phyloP scores from a whole-genome alignment of 2,797 vertebrate species.

The Sciaenops ocellatus region DNA sequence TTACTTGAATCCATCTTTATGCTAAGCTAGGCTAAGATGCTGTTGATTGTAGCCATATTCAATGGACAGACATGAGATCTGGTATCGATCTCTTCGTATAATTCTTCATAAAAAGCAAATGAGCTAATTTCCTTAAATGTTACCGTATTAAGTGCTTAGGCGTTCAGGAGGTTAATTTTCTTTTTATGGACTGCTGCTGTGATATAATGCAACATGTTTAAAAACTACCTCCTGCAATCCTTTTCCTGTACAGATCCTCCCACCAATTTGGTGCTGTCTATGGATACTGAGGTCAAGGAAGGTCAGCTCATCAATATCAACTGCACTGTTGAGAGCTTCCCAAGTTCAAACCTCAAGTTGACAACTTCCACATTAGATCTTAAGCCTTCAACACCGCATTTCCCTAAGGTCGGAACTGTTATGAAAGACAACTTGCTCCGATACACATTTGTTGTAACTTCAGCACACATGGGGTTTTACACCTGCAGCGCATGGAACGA shows the following conservation, averaged over 20 bases:
- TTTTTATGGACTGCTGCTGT: not conserved
- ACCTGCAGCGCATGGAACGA: slow-evolving; percentile 42
- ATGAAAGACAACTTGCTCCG: not conserved
- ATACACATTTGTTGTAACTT: slow-evolving; percentile 13
- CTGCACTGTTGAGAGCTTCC: slow-evolving; percentile 69
- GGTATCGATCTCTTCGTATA: not conserved
- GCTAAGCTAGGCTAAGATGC: not conserved
- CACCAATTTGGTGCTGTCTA: slow-evolving; percentile 15
- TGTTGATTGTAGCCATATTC: not conserved
- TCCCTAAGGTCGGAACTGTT: fast-evolving
- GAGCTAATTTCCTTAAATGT: not conserved
- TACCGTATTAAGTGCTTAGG: not conserved
- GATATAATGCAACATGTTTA: not conserved
- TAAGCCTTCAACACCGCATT: fast-evolving
- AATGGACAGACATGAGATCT: not conserved
- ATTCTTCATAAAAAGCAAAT: not conserved
- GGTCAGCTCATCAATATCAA: slow-evolving; percentile 8
- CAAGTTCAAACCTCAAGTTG: slow-evolving; percentile 10
- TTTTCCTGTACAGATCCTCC: slow-evolving; percentile 69
- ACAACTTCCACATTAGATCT: fast-evolving
- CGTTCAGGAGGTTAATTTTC: not conserved
- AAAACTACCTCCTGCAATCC: slow-evolving; percentile 22
- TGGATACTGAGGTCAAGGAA: slow-evolving; percentile 45
- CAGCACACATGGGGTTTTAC: slow-evolving; percentile 40
- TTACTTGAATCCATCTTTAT: not conserved